phyloP scores from a whole-genome alignment of 2,113 vertebrate genomes.

The Laticauda laticaudata region DNA sequence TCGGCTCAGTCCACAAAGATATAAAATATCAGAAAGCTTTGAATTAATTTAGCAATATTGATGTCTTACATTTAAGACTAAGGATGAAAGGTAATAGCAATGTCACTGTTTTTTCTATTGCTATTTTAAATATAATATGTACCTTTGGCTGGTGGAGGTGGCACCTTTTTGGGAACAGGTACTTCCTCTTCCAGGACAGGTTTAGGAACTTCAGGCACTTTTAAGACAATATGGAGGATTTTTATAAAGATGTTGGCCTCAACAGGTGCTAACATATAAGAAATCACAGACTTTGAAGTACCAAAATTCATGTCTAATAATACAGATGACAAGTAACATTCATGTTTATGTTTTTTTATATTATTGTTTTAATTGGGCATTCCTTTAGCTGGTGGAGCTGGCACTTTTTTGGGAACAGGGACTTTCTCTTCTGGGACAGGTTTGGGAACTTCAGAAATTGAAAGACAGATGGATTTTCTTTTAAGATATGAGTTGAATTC shows the following conservation, averaged over 20 bases:
- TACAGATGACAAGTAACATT: neutral
- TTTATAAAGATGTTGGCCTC: neutral
- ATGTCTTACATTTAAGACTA: neutral
- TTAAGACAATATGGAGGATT: neutral
- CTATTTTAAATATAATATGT: neutral
- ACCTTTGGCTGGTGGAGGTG: neutral
- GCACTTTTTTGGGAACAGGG: neutral
- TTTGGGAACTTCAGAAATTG: neutral
- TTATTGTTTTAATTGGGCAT: neutral
- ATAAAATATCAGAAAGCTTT: neutral
- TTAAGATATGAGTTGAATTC: neutral
- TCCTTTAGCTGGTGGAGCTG: neutral
- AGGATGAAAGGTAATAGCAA: neutral
- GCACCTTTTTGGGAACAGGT: neutral
- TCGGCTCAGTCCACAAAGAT: neutral
- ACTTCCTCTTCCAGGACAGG: neutral
- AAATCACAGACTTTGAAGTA: conserved; percentile 1
- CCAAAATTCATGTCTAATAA: neutral
- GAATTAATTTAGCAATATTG: neutral
- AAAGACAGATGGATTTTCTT: neutral
- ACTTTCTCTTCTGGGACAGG: neutral
- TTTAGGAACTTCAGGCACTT: neutral
- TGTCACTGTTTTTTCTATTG: neutral
- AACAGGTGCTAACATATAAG: neutral
- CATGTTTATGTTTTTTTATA: neutral